Base-by-base conservation (phyloP, 2,797 vertebrate species). In the Erithacus rubecula region DNA sequence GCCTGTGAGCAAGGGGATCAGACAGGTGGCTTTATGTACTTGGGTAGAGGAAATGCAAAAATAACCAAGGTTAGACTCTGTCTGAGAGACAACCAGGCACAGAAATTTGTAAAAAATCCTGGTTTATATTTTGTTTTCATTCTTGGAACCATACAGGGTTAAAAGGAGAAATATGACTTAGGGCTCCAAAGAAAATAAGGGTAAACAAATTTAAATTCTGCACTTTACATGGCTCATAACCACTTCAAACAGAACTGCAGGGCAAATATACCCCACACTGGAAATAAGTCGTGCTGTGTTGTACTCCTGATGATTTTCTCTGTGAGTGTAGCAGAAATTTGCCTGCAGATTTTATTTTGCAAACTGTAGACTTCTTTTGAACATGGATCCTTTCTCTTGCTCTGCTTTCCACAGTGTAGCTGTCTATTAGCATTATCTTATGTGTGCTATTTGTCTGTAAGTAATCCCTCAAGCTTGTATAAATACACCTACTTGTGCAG, bases 401-500 rank as follows among this genome's bases (percentile, higher is more conserved):
- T 83, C 60, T 84, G 27, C 37, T 93, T 93, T 87, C 56, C 9
- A 10, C 21, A 68, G 41, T 44, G 53, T 83, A 88, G 12, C 36
- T 95, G 94, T 97, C 98, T 96, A 96, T 98, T 97, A 97, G 94
- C 94, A 75, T 79, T 64, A 81, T 56, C 79, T 93, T 97, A 97
- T 95, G 87, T 95, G 96, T 94, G 94, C 80, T 93, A 90, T 95
- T 97, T 96, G 69, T 97, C 96, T 97, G 94, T 96, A 96, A 97
- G 96, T 97, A 97, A 97, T 96, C 96, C 96, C 97, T 97, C 71
- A 69, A 96, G 82, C 86, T 92, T 97, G 58, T 95, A 96, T 96
- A 98, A 98, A 98, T 98, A 98, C 98, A 98, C 96, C 96, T 97
- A 89, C 93, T 97, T 92, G 77, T 85, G 68, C 87, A 80, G 67